Evolutionary conservation across 2,888 invertebrate genomes (phyloP), one percentile per base, ranked within the genome.

Genomic region (Rhimphoctona megacephalus): DNA sequence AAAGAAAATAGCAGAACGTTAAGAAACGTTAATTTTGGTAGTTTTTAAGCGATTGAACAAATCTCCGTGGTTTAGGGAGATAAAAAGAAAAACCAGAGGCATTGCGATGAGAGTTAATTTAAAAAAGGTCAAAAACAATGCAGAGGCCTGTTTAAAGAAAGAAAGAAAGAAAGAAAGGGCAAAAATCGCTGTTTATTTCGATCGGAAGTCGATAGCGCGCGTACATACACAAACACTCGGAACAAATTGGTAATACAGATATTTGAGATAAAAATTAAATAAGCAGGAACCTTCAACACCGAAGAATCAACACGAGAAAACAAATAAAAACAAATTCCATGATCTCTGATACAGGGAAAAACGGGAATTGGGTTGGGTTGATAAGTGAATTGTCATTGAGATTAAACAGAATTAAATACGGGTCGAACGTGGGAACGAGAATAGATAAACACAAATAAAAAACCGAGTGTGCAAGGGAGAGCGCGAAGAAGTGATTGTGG

Each of bases 171-270:
- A n/a, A n/a, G n/a, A 70, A 83, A 66, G 9, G 30, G 33, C 54
- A 78, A 79, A 25, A 80, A 67, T 66, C 72, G 49, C 52, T 66
- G 25, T 49, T 77, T 74, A 49, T 46, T 54, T 74, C 43, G 17
- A 49, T 57, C 70, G 70, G 76, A 54, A 66, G 69, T 61, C 77
- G 70, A 76, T 61, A 66, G 64, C 69, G 76, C 54, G 43, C 36
- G 67, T 33, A 46, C 81, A 39, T 17, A 79, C 67, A 54, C 36
- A 70, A 54, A 81, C 77, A 86, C 67, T 78, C 30, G 67, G 81
- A 73, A 52, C 57, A 52, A 82, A 87, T 85, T 87, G 80, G 82
- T 83, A 78, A 79, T 79, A 83, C 7, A 72, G 57, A 74, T 73
- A 81, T 25, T 22, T 74, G 49, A 69, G 72, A 39, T 67, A 3